Evolutionary conservation across 2,113 vertebrate species (phyloP), one percentile per base, ranked within the genome.

Genomic region (Seriola rivoliana): DNA sequence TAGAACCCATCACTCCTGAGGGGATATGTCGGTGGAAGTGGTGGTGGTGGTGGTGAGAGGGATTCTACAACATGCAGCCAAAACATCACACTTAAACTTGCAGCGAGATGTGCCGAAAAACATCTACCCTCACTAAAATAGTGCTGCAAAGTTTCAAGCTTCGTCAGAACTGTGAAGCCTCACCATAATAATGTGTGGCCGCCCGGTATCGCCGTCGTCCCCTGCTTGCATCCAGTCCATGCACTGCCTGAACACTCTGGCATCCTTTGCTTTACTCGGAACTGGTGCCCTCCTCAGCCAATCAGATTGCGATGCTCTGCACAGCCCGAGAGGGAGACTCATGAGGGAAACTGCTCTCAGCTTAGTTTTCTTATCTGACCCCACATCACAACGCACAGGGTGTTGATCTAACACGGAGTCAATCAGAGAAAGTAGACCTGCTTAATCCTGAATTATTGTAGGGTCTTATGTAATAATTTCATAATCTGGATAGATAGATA

Each of bases 1-100:
- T 94, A 65, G 96, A 96, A 40, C 96, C 97, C 96, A 97, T 97
- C 85, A 89, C 90, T 83, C 87, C 78, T 34, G 58, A 57, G 82
- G 77, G 82, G 87, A 90, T n/a, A 81, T 42, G 59, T 88, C 71
- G 69, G 36, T 54, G 71, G 16, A 4, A 46, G 57, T 12, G 55
- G 12, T 62, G 44, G 38, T 12, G 16, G 42, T 29, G 57, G n/a
- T 62, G 44, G n/a, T 25, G 65, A 76, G 62, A 68, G 44, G 60
- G 60, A 36, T 66, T 82, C 81, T 19, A 73, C 77, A 66, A 63
- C 82, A 38, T 14, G 83, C 66, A 42, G 69, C 84, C 90, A 75
- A 79, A 85, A 78, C 92, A 88, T 89, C 77, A 87, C 91, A 89
- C 75, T 88, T 8, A 71, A 86, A 86, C 76, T 81, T 82, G 71